Evolutionary conservation across 2,888 invertebrate genomes (phyloP).

Genomic region (Elysia crispata): DNA sequence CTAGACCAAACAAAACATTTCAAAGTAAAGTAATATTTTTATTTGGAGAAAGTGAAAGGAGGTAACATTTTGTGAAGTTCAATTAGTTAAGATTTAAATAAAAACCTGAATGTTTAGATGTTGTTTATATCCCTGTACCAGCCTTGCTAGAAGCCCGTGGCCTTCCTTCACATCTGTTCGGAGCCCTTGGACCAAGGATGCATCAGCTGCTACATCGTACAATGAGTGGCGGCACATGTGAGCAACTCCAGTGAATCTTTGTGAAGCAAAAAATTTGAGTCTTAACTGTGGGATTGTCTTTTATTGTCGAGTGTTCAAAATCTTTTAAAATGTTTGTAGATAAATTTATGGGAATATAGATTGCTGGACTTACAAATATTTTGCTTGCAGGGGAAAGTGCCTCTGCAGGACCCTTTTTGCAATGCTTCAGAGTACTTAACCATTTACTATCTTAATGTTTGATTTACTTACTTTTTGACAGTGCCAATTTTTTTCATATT

Average conservation of each 20-base stretch:
- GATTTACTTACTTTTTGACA: no score
- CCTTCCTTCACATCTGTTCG: constrained; percentile 96
- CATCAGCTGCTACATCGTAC: constrained; percentile 95
- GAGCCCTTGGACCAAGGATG: constrained; percentile 96
- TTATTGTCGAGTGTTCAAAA: no score
- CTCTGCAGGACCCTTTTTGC: no score
- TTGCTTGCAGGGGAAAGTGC: no score
- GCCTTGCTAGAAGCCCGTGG: constrained; percentile 96
- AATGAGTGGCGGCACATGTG: constrained; percentile 89
- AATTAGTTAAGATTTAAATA: neutral
- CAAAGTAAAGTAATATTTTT: neutral
- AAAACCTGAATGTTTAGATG: neutral
- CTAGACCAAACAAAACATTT: no score
- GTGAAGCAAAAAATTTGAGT: neutral
- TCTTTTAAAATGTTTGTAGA: no score
- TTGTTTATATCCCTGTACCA: constrained; percentile 41
- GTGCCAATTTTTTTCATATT: no score
- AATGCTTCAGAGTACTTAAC: no score
- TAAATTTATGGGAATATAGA: no score
- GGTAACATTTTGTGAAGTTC: neutral
- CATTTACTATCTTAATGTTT: no score
- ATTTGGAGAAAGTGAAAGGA: neutral
- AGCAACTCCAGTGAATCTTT: neutral
- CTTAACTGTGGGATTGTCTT: neutral
- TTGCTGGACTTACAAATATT: no score